Evolutionary conservation across 2,113 vertebrate genomes (phyloP).

Genomic region (Cheilinus undulatus): DNA sequence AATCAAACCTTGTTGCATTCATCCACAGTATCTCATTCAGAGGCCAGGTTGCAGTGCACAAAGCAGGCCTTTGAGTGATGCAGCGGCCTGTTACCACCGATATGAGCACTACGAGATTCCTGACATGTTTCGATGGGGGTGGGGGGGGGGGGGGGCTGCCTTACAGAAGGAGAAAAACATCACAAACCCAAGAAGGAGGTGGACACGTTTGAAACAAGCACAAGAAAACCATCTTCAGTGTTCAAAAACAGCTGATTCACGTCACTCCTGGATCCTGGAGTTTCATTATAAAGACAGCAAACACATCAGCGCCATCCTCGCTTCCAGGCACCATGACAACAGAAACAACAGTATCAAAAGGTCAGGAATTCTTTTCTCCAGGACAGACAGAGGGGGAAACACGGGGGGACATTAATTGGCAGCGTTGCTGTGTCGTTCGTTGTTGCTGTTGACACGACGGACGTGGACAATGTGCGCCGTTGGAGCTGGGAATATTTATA

Average conservation of each 20-base stretch:
- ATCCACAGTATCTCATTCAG: constrained; percentile 11
- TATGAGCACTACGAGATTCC: constrained; percentile 46
- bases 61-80: constrained; percentile 41
- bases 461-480: constrained; percentile 28
- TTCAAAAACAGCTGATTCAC: not conserved
- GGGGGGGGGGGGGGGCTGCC: not conserved
- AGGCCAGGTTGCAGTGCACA: constrained; percentile 38
- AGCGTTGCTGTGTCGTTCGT: not conserved
- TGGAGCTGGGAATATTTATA: constrained; percentile 21
- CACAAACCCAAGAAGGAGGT: not conserved
- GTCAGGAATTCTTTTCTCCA: constrained; percentile 67
- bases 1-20: constrained; percentile 2
- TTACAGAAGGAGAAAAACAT: constrained; percentile 1
- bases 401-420: constrained; percentile 36
- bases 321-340: constrained; percentile 41
- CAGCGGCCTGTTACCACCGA: constrained; percentile 8
- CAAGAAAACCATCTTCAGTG: not conserved
- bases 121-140: constrained; percentile 8
- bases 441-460: constrained; percentile 46
- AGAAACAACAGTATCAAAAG: constrained; percentile 67
- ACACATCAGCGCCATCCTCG: not conserved
- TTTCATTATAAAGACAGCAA: constrained; percentile 1
- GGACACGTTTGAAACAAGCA: not conserved
- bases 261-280: not conserved
- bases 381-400: constrained; percentile 39